Evolutionary conservation across 2,113 vertebrate genomes (phyloP).

Genomic region (Sinosuthora webbiana): DNA sequence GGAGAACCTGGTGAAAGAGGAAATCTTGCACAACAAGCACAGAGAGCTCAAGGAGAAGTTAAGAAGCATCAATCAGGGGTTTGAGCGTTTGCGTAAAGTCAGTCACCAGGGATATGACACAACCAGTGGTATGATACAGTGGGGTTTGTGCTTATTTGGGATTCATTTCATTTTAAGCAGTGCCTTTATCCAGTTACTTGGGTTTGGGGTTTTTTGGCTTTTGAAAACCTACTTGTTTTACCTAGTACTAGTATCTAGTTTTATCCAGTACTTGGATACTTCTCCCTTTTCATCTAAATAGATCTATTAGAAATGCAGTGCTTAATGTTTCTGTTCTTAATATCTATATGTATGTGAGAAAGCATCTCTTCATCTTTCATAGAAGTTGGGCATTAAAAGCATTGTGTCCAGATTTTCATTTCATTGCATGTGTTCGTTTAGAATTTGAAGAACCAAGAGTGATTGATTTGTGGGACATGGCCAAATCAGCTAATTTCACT

Average conservation of each 20-base stretch:
- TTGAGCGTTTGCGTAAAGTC: slow-evolving; percentile 87
- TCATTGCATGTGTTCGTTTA: slow-evolving; percentile 15
- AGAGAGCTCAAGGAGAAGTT: slow-evolving; percentile 87
- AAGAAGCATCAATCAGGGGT: slow-evolving; percentile 87
- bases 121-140: slow-evolving; percentile 77
- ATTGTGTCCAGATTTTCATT: not conserved
- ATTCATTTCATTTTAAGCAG: not conserved
- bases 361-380: not conserved
- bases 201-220: not conserved
- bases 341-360: not conserved
- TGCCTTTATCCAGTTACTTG: not conserved
- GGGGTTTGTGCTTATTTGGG: not conserved
- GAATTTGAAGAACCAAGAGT: slow-evolving; percentile 94
- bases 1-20: slow-evolving; percentile 72
- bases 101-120: slow-evolving; percentile 88
- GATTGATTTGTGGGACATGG: slow-evolving; percentile 94
- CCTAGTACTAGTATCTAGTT: not conserved
- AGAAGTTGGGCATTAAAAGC: not conserved
- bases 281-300: not conserved
- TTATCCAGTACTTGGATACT: not conserved
- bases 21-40: slow-evolving; percentile 82
- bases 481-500: slow-evolving; percentile 86
- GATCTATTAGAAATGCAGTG: not conserved
- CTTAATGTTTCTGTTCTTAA: not conserved
- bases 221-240: not conserved